Percentiles rank a stretch among this genome's conserved stretches.
Evolutionary conservation across 2,113 vertebrate genomes (phyloP).

Genomic region (Lates calcarifer): DNA sequence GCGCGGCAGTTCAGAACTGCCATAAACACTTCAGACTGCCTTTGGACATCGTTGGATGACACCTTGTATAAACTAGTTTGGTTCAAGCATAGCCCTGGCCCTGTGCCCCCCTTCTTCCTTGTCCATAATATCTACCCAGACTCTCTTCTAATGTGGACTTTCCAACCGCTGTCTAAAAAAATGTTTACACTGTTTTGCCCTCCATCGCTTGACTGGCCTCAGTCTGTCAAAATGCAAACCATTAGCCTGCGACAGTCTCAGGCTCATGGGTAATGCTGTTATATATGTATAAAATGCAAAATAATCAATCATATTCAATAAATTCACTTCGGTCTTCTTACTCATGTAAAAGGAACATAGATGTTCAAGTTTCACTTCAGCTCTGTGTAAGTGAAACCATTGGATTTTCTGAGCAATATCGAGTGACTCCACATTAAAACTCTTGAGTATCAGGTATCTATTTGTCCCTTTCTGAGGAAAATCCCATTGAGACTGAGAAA

Average conservation of each 20-base stretch:
- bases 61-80: background rate
- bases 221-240: conserved; percentile 4
- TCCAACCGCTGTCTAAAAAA: background rate
- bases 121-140: background rate
- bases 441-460: conserved; percentile 14
- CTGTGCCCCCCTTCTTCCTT: background rate
- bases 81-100: background rate
- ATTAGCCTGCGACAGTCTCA: background rate
- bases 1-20: background rate
- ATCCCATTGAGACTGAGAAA: conserved; percentile 34
- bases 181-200: too few relatives aligned
- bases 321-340: background rate
- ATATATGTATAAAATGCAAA: background rate
- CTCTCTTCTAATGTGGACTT: background rate
- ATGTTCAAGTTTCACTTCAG: background rate
- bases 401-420: background rate
- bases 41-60: background rate
- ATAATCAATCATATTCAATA: background rate
- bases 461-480: conserved; percentile 49
- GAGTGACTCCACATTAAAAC: background rate
- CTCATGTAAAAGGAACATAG: background rate
- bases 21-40: background rate
- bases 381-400: background rate
- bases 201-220: background rate
- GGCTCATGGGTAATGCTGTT: background rate